Base-by-base conservation (phyloP, 1,140 invertebrate genomes). In the Drosophila ironensis region DNA sequence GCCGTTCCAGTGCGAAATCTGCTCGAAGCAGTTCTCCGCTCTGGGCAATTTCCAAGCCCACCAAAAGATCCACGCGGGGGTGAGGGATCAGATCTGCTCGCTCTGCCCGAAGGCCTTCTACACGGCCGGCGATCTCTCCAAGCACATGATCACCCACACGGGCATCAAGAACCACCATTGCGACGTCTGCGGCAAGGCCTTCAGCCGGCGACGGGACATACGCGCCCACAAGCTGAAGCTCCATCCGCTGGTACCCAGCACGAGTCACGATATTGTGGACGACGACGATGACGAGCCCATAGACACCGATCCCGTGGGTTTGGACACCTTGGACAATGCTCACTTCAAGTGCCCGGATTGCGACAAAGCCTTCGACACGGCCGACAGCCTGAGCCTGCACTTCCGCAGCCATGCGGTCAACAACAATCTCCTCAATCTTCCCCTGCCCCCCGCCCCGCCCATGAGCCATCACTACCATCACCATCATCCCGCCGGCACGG, bases 1-100 rank as follows among this genome's bases (percentile, higher is more conserved):
- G 73, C 95, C 95, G 0, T 95, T 96, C 82, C 94, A 95, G 48
- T 97, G 96, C 90, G 95, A 96, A 84, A 92, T 95, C 12, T 96
- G 94, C 74, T 92, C 92, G 24, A 93, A 93, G 81, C 91, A 90
- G 66, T 93, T 93, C 73, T 91, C 92, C 3, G 92, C 92, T 0
- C 84, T 92, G 73, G 92, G 92, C 0, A 93, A 93, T 81, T 91
- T 93, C 59, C 91, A 92, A 46, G 91, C 92, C 6, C 92, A 93
- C 81, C 84, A 92, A 20, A 93, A 93, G 80, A 92, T 92, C 44
- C 92, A 93, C 33, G 90, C 90, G 4, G 92, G 92, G 1, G 90
- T 92, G 56, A 91, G 91, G 54, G 92, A 93, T 89, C 92, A 93
- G 90, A 91, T 93, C 2, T 95, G 95, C 78, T 91, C 92, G 0